Percentiles rank a stretch among this genome's conserved stretches.
These are phyloP conservation scores for Agrenia bidenticulata DNA, from an alignment of 2,888 invertebrate genomes.

Conservation along the genomic window DNA sequence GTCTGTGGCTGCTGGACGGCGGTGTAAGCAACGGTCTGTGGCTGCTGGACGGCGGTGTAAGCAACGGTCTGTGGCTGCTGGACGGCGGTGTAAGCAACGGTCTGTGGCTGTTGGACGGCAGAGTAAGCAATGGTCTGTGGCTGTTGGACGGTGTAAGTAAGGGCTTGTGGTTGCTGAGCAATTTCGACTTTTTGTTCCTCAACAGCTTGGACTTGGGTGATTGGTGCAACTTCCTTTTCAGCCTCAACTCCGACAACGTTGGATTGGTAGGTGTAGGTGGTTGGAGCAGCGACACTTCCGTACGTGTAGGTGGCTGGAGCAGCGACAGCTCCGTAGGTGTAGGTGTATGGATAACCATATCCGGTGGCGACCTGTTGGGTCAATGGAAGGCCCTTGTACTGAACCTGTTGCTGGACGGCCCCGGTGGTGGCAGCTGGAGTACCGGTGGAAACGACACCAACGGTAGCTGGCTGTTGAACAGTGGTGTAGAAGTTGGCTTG, in stretches of 20 bases:
- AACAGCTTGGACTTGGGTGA: not conserved
- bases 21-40: no score
- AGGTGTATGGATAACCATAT: slow-evolving; percentile 2
- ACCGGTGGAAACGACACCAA: slow-evolving; percentile 5
- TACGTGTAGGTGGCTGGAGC: slow-evolving; percentile 23
- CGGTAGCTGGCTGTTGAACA: slow-evolving; percentile 7
- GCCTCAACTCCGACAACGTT: slow-evolving; percentile 15
- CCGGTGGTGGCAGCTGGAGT: slow-evolving; percentile 12
- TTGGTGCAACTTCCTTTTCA: no score
- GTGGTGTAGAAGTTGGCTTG: not conserved
- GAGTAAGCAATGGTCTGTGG: slow-evolving; percentile 10
- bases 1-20: no score
- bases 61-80: no score
- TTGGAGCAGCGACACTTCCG: slow-evolving; percentile 30
- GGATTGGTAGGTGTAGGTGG: slow-evolving; percentile 12
- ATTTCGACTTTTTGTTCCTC: no score
- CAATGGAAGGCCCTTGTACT: not conserved
- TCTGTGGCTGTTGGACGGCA: slow-evolving; percentile 11
- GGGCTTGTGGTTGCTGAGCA: slow-evolving; percentile 4
- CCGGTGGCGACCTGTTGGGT: not conserved
- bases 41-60: no score
- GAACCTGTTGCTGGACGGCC: slow-evolving; percentile 14
- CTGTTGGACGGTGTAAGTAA: slow-evolving; percentile 5
- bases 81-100: slow-evolving; percentile 14
- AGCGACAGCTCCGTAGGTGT: not conserved